These are phyloP conservation scores for Sinocyclocheilus rhinocerous DNA, from an alignment of 2,113 vertebrate genomes.

Conservation along the genomic window DNA sequence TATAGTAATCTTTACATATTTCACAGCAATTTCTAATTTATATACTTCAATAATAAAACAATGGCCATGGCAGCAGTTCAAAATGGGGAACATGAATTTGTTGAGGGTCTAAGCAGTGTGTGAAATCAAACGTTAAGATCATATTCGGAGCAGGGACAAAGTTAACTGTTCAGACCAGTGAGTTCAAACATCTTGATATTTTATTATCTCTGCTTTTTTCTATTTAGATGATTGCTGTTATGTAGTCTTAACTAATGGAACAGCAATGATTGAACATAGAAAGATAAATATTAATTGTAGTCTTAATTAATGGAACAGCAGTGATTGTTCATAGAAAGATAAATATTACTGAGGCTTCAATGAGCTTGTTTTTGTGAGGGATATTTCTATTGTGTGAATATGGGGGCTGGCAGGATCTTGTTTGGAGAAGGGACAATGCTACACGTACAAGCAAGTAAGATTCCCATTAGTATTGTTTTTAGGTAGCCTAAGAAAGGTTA, in stretches of 20 bases:
- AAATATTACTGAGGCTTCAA: not conserved
- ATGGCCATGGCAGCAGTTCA: not conserved
- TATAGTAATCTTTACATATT: not conserved
- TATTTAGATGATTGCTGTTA: not conserved
- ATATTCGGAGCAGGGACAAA: slow-evolving; percentile 16
- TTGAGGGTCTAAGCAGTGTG: not conserved
- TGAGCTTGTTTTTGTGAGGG: slow-evolving; percentile 34
- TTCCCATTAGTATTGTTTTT: not conserved
- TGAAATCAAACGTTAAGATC: slow-evolving; percentile 13
- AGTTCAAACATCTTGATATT: not conserved
- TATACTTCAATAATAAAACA: not conserved
- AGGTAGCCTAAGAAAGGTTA: not conserved
- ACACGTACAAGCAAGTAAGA: slow-evolving; percentile 50
- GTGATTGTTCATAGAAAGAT: not conserved
- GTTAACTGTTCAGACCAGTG: slow-evolving; percentile 8
- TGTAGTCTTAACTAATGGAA: not conserved
- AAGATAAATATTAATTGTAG: not conserved
- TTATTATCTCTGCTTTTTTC: not conserved
- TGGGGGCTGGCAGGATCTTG: not conserved
- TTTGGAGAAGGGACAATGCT: slow-evolving; percentile 54
- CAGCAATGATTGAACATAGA: not conserved
- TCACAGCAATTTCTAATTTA: not conserved
- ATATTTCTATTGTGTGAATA: slow-evolving; percentile 50
- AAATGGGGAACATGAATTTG: not conserved
- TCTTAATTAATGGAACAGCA: not conserved